Percentiles rank a stretch among this genome's conserved stretches.
Conservation (phyloP, 1,140 invertebrate species). For the Bilobella aurantiaca region DNA sequence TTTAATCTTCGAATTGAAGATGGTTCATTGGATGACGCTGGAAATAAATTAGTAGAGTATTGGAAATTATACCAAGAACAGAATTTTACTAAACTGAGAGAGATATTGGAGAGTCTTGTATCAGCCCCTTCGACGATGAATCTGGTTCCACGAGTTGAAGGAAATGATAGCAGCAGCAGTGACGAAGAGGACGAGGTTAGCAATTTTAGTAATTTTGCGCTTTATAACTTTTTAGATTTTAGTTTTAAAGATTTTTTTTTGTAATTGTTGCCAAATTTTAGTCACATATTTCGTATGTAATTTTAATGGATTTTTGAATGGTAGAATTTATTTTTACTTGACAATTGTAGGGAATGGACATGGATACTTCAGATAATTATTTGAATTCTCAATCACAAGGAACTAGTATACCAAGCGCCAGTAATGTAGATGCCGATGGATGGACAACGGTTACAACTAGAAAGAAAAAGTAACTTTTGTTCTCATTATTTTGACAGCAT, state of each 20-base stretch:
- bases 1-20: neutral
- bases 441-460: neutral
- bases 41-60: neutral
- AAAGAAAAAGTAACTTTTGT: neutral
- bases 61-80: neutral
- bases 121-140: neutral
- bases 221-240: too few relatives aligned
- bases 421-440: neutral
- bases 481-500: neutral
- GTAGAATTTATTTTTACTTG: too few relatives aligned
- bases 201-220: neutral
- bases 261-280: too few relatives aligned
- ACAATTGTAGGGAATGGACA: constrained; percentile 1
- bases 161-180: neutral
- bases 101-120: neutral
- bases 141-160: neutral
- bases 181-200: neutral
- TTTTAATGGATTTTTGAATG: neutral
- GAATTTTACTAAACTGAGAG: neutral
- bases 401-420: neutral
- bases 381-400: neutral
- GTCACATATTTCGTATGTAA: neutral
- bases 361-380: neutral
- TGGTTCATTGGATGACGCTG: neutral
- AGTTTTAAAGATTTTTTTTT: too few relatives aligned